Percentiles rank a stretch among this genome's conserved stretches.
These are phyloP conservation scores for Drosophila phalerata DNA, from an alignment of 2,888 invertebrate genomes.

Conservation along the genomic window DNA sequence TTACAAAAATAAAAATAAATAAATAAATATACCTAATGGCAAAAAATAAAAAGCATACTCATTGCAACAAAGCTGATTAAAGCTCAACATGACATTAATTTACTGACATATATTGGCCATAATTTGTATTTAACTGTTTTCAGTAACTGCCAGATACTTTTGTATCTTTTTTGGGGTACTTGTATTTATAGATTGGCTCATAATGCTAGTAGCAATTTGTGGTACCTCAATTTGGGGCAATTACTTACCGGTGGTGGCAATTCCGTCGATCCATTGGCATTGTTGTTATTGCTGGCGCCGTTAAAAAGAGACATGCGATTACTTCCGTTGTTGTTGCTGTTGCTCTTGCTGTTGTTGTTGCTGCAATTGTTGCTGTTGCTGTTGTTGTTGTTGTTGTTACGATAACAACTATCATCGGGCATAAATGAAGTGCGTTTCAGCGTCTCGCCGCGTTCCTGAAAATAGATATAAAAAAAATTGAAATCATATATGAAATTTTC, in stretches of 20 bases:
- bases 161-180: neutral
- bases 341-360: constrained; percentile 32
- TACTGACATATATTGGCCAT: neutral
- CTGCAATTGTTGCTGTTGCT: constrained; percentile 31
- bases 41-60: neutral
- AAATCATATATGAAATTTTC: neutral
- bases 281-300: constrained; percentile 36
- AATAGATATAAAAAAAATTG: constrained; percentile 10
- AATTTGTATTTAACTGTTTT: neutral
- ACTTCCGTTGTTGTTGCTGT: constrained; percentile 54
- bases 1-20: too few species aligned
- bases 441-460: constrained; percentile 84
- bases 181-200: constrained; percentile 4
- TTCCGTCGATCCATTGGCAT: constrained; percentile 55
- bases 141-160: neutral
- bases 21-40: too few species aligned
- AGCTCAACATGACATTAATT: neutral
- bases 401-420: constrained; percentile 84
- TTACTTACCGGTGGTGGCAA: constrained; percentile 82
- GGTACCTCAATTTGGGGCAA: constrained; percentile 5
- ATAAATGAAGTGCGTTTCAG: constrained; percentile 83
- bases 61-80: neutral
- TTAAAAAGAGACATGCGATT: constrained; percentile 58
- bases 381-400: constrained; percentile 64
- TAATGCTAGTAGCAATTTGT: neutral